phyloP scores from a whole-genome alignment of 2,113 vertebrate genomes.

The Arvicanthis niloticus region DNA sequence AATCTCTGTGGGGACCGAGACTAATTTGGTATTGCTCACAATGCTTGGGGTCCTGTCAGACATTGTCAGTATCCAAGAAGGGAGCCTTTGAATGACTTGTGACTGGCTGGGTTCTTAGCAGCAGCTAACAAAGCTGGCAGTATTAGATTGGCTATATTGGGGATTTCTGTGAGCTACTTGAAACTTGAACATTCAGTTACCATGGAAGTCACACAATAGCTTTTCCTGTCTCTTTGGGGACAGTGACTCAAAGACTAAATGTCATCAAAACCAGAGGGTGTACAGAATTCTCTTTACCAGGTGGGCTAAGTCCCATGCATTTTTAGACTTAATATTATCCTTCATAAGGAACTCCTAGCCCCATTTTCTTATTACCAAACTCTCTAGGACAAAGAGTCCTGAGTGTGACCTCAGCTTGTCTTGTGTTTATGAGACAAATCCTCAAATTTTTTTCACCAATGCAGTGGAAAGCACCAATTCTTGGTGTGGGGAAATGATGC shows the following conservation, averaged over 20 bases:
- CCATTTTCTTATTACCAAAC: background rate
- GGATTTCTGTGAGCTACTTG: conserved; percentile 47
- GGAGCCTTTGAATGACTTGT: background rate
- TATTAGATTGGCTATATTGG: background rate
- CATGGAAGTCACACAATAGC: conserved; percentile 1
- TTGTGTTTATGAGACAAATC: conserved; percentile 58
- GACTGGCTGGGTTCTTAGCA: background rate
- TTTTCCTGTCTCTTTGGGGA: conserved; percentile 45
- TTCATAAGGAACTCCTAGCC: background rate
- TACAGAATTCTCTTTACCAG: conserved; percentile 27
- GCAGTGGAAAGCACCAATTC: background rate
- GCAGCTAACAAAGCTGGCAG: background rate
- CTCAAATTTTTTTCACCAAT: conserved; percentile 3
- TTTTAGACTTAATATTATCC: conserved; percentile 43
- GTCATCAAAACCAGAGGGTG: conserved; percentile 13
- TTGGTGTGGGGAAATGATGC: background rate
- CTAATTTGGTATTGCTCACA: background rate
- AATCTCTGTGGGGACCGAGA: background rate
- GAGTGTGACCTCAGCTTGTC: conserved; percentile 48
- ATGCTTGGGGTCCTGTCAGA: too few relatives aligned
- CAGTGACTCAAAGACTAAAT: conserved; percentile 37
- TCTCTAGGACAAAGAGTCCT: background rate
- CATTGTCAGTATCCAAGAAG: background rate
- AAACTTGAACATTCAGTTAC: conserved; percentile 25
- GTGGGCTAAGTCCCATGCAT: background rate